These are phyloP conservation scores for Pheucticus melanocephalus DNA, from an alignment of 2,113 vertebrate species.

Conservation along the genomic window DNA sequence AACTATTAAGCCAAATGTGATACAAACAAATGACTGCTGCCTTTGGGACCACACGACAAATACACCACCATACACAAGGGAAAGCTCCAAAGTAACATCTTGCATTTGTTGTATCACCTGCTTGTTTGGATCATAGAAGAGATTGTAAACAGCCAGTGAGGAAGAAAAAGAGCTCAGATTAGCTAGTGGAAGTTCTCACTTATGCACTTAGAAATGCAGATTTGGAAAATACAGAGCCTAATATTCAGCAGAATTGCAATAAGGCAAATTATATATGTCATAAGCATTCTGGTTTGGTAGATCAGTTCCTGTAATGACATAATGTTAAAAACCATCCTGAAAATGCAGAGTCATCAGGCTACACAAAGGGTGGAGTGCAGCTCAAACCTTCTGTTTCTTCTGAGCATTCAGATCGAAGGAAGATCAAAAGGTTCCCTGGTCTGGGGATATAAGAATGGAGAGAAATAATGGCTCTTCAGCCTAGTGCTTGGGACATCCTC, in stretches of 20 bases:
- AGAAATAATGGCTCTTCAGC: not conserved
- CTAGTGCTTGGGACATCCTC: not conserved
- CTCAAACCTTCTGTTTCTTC: not conserved
- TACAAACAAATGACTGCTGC: conserved; percentile 28
- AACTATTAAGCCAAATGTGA: not conserved
- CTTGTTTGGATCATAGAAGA: conserved; percentile 12
- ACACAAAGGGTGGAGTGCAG: rapidly evolving
- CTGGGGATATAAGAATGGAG: not conserved
- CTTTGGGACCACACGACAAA: not conserved
- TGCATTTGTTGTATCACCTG: conserved; percentile 6
- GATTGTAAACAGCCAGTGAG: conserved; percentile 18
- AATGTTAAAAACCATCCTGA: not conserved
- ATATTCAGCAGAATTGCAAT: conserved; percentile 35
- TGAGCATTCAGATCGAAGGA: not conserved
- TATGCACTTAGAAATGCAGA: conserved; percentile 54
- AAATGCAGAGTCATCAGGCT: not conserved
- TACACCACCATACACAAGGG: not conserved
- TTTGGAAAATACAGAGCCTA: conserved; percentile 62
- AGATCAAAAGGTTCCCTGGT: not conserved
- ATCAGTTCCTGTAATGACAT: not conserved
- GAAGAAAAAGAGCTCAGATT: conserved; percentile 26
- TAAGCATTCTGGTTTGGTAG: not conserved
- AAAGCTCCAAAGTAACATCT: conserved; percentile 49
- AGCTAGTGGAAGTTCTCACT: conserved; percentile 47
- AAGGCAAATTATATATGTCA: conserved; percentile 18